Conservation (phyloP, 2,888 invertebrate genomes). For the Mythimna vitellina region DNA sequence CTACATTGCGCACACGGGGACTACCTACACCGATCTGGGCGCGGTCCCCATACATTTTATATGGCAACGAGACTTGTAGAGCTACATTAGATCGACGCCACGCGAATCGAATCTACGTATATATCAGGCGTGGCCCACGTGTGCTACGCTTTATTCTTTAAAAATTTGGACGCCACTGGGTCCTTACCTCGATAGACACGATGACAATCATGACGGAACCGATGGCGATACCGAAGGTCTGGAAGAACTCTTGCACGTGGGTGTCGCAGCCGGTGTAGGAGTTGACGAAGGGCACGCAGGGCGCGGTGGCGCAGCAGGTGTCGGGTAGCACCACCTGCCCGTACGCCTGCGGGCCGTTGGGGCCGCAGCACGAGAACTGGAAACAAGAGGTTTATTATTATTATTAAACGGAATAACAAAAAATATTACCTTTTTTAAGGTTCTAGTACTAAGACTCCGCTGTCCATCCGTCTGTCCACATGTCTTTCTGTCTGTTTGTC, state of each 20-base stretch:
- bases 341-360: slow-evolving; percentile 80
- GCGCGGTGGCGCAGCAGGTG: slow-evolving; percentile 81
- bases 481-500: too few species aligned
- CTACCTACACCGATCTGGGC: too few species aligned
- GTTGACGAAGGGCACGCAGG: slow-evolving; percentile 72
- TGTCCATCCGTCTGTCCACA: too few species aligned
- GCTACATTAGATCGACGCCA: too few species aligned
- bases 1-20: too few species aligned
- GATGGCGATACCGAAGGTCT: slow-evolving; percentile 87
- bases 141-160: background rate
- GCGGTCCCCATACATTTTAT: too few species aligned
- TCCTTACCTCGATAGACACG: slow-evolving; percentile 92
- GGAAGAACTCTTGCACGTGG: slow-evolving; percentile 80
- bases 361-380: slow-evolving; percentile 91
- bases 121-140: too few species aligned
- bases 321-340: slow-evolving; percentile 72
- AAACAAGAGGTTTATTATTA: slow-evolving; percentile 44
- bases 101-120: too few species aligned
- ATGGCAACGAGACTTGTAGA: too few species aligned
- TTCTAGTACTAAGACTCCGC: too few species aligned
- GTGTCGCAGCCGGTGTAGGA: slow-evolving; percentile 87
- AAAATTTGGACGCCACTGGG: background rate
- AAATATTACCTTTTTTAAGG: background rate
- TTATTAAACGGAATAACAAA: background rate
- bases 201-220: slow-evolving; percentile 92